A percentile compares a stretch with the other conserved stretches of the same genome.
Conservation (phyloP, 2,113 vertebrate species). For the Aix galericulata region DNA sequence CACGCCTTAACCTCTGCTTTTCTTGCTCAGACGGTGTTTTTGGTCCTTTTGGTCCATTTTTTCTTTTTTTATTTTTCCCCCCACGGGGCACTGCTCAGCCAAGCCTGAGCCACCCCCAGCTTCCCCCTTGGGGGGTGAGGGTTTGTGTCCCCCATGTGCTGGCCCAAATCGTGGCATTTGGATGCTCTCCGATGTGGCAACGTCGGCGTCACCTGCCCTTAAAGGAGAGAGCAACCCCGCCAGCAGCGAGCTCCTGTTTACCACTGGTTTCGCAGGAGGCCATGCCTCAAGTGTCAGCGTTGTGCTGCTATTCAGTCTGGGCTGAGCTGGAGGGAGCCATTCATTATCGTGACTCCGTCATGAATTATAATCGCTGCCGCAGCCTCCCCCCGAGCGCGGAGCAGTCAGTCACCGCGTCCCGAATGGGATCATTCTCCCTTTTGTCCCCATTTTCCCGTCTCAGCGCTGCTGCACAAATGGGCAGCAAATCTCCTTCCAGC, state of each 20-base stretch:
- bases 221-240: not conserved
- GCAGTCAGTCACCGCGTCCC: not conserved
- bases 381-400: not conserved
- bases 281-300: not conserved
- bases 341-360: not conserved
- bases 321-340: not conserved
- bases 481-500: not conserved
- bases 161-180: accelerated
- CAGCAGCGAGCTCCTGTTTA: not conserved
- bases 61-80: no score
- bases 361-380: not conserved
- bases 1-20: not conserved
- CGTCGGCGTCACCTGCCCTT: accelerated
- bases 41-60: not conserved
- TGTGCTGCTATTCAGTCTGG: not conserved
- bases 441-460: not conserved
- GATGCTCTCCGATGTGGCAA: not conserved
- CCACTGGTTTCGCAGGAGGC: not conserved
- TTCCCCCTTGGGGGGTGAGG: not conserved
- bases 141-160: no score
- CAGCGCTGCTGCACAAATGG: not conserved
- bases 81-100: accelerated
- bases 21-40: not conserved
- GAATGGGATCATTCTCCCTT: not conserved
- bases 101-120: not conserved